Evolutionary conservation across 2,113 vertebrate genomes (phyloP).

Genomic region (Meles meles): DNA sequence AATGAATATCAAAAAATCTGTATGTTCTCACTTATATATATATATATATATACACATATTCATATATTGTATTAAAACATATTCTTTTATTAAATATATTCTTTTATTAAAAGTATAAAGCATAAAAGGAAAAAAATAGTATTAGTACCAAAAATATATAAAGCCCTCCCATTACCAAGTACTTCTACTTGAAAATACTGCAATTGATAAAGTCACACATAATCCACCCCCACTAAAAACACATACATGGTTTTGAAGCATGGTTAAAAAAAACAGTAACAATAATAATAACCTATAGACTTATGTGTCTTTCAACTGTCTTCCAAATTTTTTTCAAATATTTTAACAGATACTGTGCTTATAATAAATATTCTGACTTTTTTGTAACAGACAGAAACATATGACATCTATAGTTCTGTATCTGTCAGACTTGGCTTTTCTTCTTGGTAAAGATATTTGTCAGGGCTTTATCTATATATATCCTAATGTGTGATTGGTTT

Average conservation of each 20-base stretch:
- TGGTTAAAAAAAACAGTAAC: not conserved
- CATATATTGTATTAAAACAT: too few relatives aligned
- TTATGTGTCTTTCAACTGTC: not conserved
- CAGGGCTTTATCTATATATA: not conserved
- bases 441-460: not conserved
- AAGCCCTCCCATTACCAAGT: fast-evolving
- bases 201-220: not conserved
- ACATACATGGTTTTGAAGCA: not conserved
- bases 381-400: not conserved
- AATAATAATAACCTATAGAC: not conserved
- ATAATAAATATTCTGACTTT: not conserved
- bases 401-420: not conserved
- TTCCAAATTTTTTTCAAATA: not conserved
- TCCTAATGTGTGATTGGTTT: not conserved
- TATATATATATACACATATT: too few relatives aligned
- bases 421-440: not conserved
- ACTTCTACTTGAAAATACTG: not conserved
- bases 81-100: not conserved
- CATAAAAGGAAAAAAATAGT: not conserved
- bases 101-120: not conserved
- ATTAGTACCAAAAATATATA: not conserved
- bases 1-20: too few relatives aligned
- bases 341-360: not conserved
- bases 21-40: too few relatives aligned
- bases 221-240: not conserved